Base-by-base conservation (phyloP, 2,888 invertebrate genomes). In the Chorisops tibialis region DNA sequence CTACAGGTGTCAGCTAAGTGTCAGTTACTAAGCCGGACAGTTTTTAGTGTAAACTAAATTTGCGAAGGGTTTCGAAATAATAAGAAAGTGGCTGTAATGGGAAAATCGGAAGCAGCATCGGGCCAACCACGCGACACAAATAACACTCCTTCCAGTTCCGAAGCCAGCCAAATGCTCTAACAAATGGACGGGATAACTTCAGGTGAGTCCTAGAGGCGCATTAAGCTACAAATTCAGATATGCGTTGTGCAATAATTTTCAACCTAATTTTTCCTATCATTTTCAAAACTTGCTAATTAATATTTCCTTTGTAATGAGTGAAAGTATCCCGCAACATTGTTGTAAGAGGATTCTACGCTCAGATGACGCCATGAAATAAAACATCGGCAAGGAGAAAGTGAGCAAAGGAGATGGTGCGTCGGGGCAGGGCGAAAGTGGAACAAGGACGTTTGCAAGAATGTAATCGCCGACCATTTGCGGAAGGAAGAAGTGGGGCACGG, bases 111-210 rank as follows among this genome's bases (percentile, higher is more conserved):
- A 14, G 35, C 59, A 22, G 39, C 14, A 12, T 19, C 39, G 18
- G 49, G 21, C 16, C 38, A 49, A 21, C 24, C 37, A 12, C 18
- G 12, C 60, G 48, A 60, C 6, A 19, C 60, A 7, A 48, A 38
- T 6, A 12, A 49, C n/a, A 19, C 43, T 16, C n/a, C 9, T 2
- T 16, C 47, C 14, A 37, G 43, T 19, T 69, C 72, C 54, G 89
- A 90, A 74, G 91, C 90, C 54, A 90, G 89, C 72, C 87, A 88
- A 78, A 83, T 91, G 80, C 80, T 91, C 47, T 83, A 90, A 73
- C 90, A 91, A 77, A 89, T 91, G 87, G 91, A 91, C 77, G 90
- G 89, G 41, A 88, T 91, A 67, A 87, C 90, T 73, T 87, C 87
- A 69, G 86, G 86, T 82, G 75, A 75, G 61, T 50, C n/a, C 41